Evolutionary conservation across 2,888 invertebrate genomes (phyloP).

Genomic region (Epistrophe eligans): DNA sequence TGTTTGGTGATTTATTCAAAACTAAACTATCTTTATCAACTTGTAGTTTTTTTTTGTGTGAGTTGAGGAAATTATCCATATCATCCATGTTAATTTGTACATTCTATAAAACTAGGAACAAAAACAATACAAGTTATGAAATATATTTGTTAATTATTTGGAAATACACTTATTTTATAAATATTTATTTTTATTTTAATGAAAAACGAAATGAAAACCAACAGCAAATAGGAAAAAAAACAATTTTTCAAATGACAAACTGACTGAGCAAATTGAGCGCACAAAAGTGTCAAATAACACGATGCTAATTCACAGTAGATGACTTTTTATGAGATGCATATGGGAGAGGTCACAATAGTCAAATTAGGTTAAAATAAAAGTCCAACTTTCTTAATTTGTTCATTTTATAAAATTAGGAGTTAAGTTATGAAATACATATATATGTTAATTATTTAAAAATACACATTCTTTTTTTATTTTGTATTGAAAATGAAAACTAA

Average conservation of each 20-base stretch:
- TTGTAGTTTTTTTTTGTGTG: slow-evolving; percentile 43
- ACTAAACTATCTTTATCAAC: slow-evolving; percentile 43
- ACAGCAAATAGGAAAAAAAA: neutral
- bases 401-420: too few species aligned
- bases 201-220: neutral
- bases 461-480: too few species aligned
- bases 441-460: too few species aligned
- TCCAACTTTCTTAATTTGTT: neutral
- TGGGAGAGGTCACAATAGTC: slow-evolving; percentile 3
- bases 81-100: slow-evolving; percentile 41
- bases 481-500: too few species aligned
- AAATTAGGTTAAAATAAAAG: slow-evolving; percentile 7
- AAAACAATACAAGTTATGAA: neutral
- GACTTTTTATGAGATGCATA: neutral
- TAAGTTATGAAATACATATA: too few species aligned
- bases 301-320: slow-evolving; percentile 11
- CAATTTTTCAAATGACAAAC: slow-evolving; percentile 36
- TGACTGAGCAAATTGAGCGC: slow-evolving; percentile 48
- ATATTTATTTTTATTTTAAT: neutral
- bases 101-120: slow-evolving; percentile 15
- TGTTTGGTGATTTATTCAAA: neutral
- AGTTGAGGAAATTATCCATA: slow-evolving; percentile 48
- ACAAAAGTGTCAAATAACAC: neutral
- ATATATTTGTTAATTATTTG: neutral
- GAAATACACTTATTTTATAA: neutral